Evolutionary conservation across 2,797 vertebrate genomes (phyloP), one percentile per base, ranked within the genome.

Genomic region (Tragelaphus oryx): DNA sequence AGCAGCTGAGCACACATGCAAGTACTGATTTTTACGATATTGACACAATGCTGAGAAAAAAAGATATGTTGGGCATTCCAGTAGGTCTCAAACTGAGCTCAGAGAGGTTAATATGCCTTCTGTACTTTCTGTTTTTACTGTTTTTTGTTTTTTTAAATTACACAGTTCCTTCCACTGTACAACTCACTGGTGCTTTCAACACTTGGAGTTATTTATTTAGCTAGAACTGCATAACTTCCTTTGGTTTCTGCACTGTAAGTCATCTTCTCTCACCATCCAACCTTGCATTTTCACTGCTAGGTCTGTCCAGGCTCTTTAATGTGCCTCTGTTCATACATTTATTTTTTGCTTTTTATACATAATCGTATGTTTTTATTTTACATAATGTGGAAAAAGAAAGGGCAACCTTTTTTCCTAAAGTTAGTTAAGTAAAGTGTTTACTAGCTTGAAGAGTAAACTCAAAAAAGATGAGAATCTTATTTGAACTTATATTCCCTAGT

Each of bases 391-490:
- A 81, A 86, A 8, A 11, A 80, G 37, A 93, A 75, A 62, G 20
- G 1, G 44, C 3, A 50, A n/a, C 10, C 3, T 60, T 83, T 89
- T 79, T 16, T 5, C 65, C 59, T 80, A 13, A 93, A 86, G 30
- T 44, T 46, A 60, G 8, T 95, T 65, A 84, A 97, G 84, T 88
- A 92, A 91, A 87, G 50, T 81, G 18, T 91, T 95, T 95, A 54
- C 54, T 92, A 62, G 71, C 22, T 95, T 74, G 10, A 87, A 37
- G 41, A 79, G 24, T 84, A 26, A 97, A 82, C 54, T 78, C 37
- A 91, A 54, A 93, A 74, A 20, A 92, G n/a, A 94, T 91, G n/a
- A 46, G 89, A 95, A 91, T 95, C 57, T 46, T 94, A 83, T 85
- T 90, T 96, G 81, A 94, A 92, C 13, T 46, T 95, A 17, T 74